Evolutionary conservation across 2,113 vertebrate species (phyloP), one percentile per base, ranked within the genome.

Genomic region (Elanus axillaris): DNA sequence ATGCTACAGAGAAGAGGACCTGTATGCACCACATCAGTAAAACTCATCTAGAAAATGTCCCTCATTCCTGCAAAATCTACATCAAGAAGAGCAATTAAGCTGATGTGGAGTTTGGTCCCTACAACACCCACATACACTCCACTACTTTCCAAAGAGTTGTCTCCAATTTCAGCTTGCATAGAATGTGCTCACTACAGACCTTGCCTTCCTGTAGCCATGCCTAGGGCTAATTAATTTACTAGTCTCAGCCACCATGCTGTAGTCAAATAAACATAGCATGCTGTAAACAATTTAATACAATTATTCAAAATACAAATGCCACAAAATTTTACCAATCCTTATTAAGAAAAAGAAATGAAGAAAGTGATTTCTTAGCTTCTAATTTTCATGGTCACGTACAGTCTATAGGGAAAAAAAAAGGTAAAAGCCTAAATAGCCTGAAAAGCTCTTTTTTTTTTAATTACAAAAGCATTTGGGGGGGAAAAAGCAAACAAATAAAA

Each of bases 391-490:
- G 26, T 16, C 52, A 47, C 26, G 55, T 36, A 43, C 18, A 80
- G 43, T 13, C 38, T 23, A 1, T 0, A 19, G 18, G 6, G 27
- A 29, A 34, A 26, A 40, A 60, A 40, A 13, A 7, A 4, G 6
- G 4, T 25, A 31, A 43, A 81, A 77, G 27, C 14, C 21, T 47
- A 66, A 47, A 60, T 9, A 76, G 25, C 34, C 29, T 38, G 29
- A 55, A 58, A 74, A 67, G 6, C 8, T 26, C 18, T 15, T 43
- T 36, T 40, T 42, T 27, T 69, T 29, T 52, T 27, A 52, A 27
- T 52, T 34, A 86, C 17, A 23, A 13, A 88, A 75, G 4, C 0
- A 1, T 22, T 43, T 25, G 1, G 9, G 15, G 3, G 4, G 0
- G 8, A 62, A 64, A 72, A 77, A 45, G 16, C 5, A 72, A 90